Conservation (phyloP, 2,888 invertebrate species). For the Melanotus villosus region DNA sequence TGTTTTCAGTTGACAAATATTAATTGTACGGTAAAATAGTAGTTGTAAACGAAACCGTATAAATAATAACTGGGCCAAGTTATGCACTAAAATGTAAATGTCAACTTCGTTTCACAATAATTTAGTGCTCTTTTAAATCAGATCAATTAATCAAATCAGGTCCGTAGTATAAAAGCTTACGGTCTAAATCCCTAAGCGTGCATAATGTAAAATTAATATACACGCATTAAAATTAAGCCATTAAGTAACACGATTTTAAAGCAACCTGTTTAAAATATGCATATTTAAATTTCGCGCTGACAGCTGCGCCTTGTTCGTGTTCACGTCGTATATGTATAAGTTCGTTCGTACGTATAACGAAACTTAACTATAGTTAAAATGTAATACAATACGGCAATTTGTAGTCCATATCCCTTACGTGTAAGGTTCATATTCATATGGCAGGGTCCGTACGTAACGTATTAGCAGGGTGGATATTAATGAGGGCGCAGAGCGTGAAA, state of each 20-base stretch:
- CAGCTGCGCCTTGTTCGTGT: conserved; percentile 53
- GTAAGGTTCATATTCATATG: conserved; percentile 46
- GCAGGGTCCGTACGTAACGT: conserved; percentile 39
- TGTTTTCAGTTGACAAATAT: too few species aligned
- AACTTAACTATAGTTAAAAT: too few species aligned
- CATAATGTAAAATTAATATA: conserved; percentile 55
- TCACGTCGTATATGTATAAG: conserved; percentile 4
- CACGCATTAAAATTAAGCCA: conserved; percentile 52
- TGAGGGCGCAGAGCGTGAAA: conserved; percentile 66
- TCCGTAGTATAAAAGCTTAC: not conserved
- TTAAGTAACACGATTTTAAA: conserved; percentile 54
- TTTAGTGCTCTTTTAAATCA: not conserved
- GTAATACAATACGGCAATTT: conserved; percentile 41
- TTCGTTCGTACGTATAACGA: conserved; percentile 4
- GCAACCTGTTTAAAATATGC: conserved; percentile 59
- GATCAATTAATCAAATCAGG: conserved; percentile 39
- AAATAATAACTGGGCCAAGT: too few species aligned
- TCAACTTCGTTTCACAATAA: not conserved
- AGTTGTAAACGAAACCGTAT: too few species aligned
- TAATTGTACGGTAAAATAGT: too few species aligned
- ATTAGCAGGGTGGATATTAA: conserved; percentile 60
- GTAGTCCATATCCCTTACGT: conserved; percentile 32
- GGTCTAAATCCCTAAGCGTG: conserved; percentile 42
- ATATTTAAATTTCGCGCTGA: conserved; percentile 58
- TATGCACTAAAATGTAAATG: not conserved